A percentile compares a stretch with the other conserved stretches of the same genome.
These are phyloP conservation scores for Hippopotamyrus pictus DNA, from an alignment of 2,797 vertebrate genomes.

Conservation along the genomic window DNA sequence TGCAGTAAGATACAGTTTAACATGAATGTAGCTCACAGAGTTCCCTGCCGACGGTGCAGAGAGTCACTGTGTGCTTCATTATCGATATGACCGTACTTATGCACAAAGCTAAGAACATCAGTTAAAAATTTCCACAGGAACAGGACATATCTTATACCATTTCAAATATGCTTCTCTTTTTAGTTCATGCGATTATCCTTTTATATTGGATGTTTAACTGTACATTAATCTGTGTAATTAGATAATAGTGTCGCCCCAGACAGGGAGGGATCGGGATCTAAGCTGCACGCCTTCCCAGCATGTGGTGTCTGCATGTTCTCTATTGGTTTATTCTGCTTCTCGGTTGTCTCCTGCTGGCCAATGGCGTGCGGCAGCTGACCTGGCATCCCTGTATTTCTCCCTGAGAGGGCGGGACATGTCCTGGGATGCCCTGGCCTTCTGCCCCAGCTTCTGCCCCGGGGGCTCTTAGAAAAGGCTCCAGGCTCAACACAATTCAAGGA, in stretches of 20 bases:
- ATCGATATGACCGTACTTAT: slow-evolving; percentile 12
- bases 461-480: neutral
- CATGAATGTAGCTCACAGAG: neutral
- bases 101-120: neutral
- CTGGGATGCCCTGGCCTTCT: neutral
- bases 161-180: neutral
- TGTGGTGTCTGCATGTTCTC: neutral
- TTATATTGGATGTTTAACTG: neutral
- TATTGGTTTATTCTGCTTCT: neutral
- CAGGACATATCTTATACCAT: neutral
- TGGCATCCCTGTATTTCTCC: neutral
- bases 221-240: neutral
- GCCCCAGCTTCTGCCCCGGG: neutral
- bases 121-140: neutral
- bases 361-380: neutral
- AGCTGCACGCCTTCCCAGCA: neutral
- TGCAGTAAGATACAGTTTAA: neutral
- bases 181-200: neutral
- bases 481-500: neutral
- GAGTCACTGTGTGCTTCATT: neutral
- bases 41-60: neutral
- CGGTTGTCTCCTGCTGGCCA: neutral
- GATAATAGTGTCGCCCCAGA: neutral
- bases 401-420: neutral
- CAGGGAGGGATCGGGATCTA: neutral